Base-by-base conservation (phyloP, 2,797 vertebrate genomes). In the Hozukius guyotensis region DNA sequence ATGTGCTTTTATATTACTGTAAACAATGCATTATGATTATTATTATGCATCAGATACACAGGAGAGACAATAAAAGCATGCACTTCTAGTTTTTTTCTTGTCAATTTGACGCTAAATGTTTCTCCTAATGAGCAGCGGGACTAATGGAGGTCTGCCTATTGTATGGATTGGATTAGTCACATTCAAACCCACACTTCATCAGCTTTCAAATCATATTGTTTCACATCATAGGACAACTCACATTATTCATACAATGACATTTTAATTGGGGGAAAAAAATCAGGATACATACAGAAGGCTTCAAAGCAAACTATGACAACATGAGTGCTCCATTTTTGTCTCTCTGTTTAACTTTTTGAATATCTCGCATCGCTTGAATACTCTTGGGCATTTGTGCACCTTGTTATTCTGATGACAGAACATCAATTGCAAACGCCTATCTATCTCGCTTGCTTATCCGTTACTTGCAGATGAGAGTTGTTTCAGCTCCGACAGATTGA, bases 341-440 rank as follows among this genome's bases (percentile, higher is more conserved):
- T 75, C 71, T 55, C 69, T 80, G 72, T 88, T 87, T 68, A 70
- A 83, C 80, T 81, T 91, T 49, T 67, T 70, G 71, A 87, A 80
- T 80, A 53, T 71, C 80, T 81, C 75, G 8, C 77, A 62, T 61
- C 68, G 80, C 82, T 87, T 10, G 68, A 84, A 89, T 88, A 87
- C 87, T 85, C 89, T 61, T 42, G 85, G 81, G 90, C 65, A 77
- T 89, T 84, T 78, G 49, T 80, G 84, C 86, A 85, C 79, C 87
- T 90, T 88, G 87, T 92, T 86, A 85, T 87, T 88, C 75, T 74
- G 80, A 93, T 86, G 89, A 92, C 87, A 89, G 87, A 90, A 90
- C 90, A 90, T 89, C 88, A 88, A 90, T 92, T 89, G 88, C 77
- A 78, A 87, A 88, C 75, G 78, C 75, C 65, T 80, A 87, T 85